Percentiles rank a stretch among this genome's conserved stretches.
Evolutionary conservation across 1,140 invertebrate genomes (phyloP).

Genomic region (Drusus annulatus): DNA sequence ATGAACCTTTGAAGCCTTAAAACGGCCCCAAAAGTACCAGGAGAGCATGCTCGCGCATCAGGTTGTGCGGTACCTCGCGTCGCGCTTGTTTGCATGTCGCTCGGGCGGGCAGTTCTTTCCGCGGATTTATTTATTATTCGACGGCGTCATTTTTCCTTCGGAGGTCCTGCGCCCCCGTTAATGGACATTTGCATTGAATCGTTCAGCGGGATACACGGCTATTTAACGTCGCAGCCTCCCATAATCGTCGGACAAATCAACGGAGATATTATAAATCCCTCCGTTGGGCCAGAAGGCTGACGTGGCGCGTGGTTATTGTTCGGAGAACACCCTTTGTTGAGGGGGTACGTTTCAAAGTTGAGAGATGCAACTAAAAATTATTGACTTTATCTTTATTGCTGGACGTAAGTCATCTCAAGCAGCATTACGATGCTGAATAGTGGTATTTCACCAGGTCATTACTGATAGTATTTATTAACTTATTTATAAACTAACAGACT

Average conservation of each 20-base stretch:
- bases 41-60: neutral
- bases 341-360: too few species aligned
- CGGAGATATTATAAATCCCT: conserved; percentile 32
- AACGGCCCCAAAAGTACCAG: neutral
- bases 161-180: conserved; percentile 50
- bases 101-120: conserved; percentile 31
- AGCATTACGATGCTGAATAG: too few species aligned
- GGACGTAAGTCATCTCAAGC: too few species aligned
- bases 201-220: conserved; percentile 47
- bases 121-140: conserved; percentile 52
- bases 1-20: too few species aligned
- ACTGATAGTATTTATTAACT: too few species aligned
- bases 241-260: conserved; percentile 36
- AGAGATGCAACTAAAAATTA: too few species aligned
- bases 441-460: too few species aligned
- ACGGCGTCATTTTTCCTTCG: conserved; percentile 41
- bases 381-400: too few species aligned
- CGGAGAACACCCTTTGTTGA: neutral
- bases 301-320: conserved; percentile 24
- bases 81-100: conserved; percentile 43
- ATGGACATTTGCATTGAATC: conserved; percentile 59
- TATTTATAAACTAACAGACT: too few species aligned
- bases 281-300: neutral
- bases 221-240: conserved; percentile 48
- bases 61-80: conserved; percentile 28